Conservation (phyloP, 2,113 vertebrate species). For the Gobiocypris rarus region DNA sequence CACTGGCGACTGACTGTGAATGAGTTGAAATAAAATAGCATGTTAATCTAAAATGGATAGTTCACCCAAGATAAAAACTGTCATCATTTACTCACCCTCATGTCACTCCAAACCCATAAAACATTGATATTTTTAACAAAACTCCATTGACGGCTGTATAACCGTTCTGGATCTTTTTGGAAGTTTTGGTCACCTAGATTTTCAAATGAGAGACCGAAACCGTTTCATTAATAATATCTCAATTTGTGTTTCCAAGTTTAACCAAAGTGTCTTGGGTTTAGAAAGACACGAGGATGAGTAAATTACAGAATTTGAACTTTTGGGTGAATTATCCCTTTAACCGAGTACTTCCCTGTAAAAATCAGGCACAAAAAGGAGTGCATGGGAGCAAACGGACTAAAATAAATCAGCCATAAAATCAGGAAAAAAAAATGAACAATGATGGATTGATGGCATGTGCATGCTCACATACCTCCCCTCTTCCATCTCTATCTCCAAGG, state of each 20-base stretch:
- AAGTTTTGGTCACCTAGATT: too few species aligned
- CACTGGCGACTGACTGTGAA: conserved; percentile 60
- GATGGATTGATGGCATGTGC: conserved; percentile 21
- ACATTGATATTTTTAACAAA: too few species aligned
- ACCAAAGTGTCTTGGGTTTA: background rate
- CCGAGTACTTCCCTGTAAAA: conserved; percentile 39
- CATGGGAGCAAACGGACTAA: conserved; percentile 14
- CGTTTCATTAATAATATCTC: background rate
- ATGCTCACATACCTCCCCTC: background rate
- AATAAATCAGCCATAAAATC: background rate
- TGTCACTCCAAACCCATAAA: background rate
- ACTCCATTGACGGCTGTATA: too few species aligned
- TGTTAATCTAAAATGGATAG: background rate
- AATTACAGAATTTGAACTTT: background rate
- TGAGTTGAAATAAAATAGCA: conserved; percentile 15
- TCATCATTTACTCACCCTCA: background rate
- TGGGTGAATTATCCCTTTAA: background rate
- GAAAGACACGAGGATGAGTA: background rate
- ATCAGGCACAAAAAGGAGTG: conserved; percentile 44
- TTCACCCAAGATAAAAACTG: background rate
- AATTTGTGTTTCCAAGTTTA: background rate
- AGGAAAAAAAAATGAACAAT: too few species aligned
- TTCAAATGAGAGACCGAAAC: background rate
- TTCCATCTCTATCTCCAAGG: conserved; percentile 74
- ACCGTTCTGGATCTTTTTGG: too few species aligned